Evolutionary conservation across 1,140 invertebrate genomes (phyloP).

Genomic region (Ceratitis capitata): DNA sequence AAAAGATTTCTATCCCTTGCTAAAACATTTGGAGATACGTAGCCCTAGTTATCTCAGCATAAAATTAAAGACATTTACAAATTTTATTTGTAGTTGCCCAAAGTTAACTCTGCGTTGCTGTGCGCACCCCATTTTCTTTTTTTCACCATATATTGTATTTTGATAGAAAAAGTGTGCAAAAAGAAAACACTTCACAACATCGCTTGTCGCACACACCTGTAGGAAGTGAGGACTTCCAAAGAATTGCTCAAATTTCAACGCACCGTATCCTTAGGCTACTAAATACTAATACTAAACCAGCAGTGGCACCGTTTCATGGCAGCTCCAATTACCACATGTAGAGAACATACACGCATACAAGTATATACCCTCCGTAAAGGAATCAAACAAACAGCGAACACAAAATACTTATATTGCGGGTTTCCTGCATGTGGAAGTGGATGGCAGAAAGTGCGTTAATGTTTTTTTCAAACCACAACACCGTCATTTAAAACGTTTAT

Average conservation of each 20-base stretch:
- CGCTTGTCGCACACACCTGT: background rate
- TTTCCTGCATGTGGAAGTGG: background rate
- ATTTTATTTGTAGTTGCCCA: too few species aligned
- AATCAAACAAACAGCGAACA: background rate
- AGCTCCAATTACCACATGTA: background rate
- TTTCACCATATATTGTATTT: too few species aligned
- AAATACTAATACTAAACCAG: background rate
- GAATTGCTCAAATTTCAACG: background rate
- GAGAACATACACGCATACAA: too few species aligned
- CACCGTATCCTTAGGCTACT: background rate
- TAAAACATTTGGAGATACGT: too few species aligned
- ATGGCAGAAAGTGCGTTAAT: background rate
- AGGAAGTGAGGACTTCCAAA: background rate
- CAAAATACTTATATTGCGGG: background rate
- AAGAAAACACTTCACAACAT: background rate
- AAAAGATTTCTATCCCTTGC: too few species aligned
- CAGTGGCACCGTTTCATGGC: background rate
- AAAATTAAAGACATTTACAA: too few species aligned
- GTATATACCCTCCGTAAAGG: too few species aligned
- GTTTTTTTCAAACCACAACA: constrained; percentile 7
- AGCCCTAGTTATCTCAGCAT: too few species aligned
- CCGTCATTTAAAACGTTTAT: background rate
- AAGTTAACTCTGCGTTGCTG: too few species aligned
- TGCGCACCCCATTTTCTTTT: too few species aligned
- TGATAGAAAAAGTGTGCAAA: too few species aligned